Conservation (phyloP, 2,797 vertebrate species). For the Margarornis squamiger region DNA sequence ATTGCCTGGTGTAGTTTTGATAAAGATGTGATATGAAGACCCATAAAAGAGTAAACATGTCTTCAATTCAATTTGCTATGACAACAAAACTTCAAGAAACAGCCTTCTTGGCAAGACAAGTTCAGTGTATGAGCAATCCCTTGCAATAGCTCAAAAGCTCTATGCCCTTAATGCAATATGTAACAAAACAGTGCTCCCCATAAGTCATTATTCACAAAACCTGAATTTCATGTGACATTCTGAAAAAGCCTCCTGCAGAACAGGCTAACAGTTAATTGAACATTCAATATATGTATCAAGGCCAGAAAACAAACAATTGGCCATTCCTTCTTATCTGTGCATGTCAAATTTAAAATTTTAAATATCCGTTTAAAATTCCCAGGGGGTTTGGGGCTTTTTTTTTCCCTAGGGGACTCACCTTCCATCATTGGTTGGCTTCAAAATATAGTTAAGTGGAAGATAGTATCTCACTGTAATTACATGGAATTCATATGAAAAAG, state of each 20-base stretch:
- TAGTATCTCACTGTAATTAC: conserved; percentile 70
- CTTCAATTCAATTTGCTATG: conserved; percentile 72
- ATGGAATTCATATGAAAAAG: conserved; percentile 72
- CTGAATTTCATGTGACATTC: conserved; percentile 73
- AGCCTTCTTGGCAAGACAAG: conserved; percentile 58
- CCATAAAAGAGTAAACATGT: conserved; percentile 62
- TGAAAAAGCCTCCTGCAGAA: conserved; percentile 74
- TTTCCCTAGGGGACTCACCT: conserved; percentile 68
- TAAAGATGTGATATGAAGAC: conserved; percentile 69
- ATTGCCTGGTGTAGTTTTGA: conserved; percentile 74
- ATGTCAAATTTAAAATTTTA: conserved; percentile 57
- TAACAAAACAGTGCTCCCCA: conserved; percentile 66
- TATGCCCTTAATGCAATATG: conserved; percentile 57
- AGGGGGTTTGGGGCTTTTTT: background rate
- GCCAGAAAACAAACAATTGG: conserved; percentile 60
- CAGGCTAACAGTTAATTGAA: conserved; percentile 74
- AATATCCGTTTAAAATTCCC: conserved; percentile 69
- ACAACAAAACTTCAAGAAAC: conserved; percentile 70
- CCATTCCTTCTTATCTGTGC: conserved; percentile 52
- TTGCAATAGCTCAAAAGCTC: conserved; percentile 56
- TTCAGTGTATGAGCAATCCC: conserved; percentile 31
- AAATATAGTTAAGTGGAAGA: conserved; percentile 76
- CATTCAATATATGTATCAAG: conserved; percentile 55
- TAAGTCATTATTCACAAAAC: conserved; percentile 66
- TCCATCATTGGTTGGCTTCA: conserved; percentile 75